These are phyloP conservation scores for Maniola jurtina DNA, from an alignment of 1,140 invertebrate species.

Conservation along the genomic window DNA sequence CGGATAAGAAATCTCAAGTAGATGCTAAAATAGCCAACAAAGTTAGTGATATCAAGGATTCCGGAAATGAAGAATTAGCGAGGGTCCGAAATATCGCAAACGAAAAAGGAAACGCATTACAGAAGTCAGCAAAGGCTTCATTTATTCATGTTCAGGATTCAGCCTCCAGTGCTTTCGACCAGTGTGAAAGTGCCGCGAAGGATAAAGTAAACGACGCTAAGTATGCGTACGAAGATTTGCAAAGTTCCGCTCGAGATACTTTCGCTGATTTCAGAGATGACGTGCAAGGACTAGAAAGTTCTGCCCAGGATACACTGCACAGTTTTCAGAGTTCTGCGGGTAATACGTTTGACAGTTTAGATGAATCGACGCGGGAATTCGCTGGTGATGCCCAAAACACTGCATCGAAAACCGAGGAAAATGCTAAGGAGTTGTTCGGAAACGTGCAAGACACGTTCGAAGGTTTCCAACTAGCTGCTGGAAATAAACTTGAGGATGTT, in stretches of 20 bases:
- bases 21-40: slow-evolving; percentile 41
- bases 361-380: slow-evolving; percentile 59
- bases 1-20: slow-evolving; percentile 53
- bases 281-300: slow-evolving; percentile 56
- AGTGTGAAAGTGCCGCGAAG: slow-evolving; percentile 67
- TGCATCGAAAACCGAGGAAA: slow-evolving; percentile 39
- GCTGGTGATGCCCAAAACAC: slow-evolving; percentile 45
- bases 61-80: slow-evolving; percentile 43
- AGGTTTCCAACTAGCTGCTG: slow-evolving; percentile 68
- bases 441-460: slow-evolving; percentile 58
- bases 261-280: slow-evolving; percentile 63
- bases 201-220: slow-evolving; percentile 56
- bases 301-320: slow-evolving; percentile 64
- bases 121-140: slow-evolving; percentile 54
- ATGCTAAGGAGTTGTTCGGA: slow-evolving; percentile 56
- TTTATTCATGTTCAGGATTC: slow-evolving; percentile 62
- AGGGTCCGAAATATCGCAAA: slow-evolving; percentile 43
- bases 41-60: slow-evolving; percentile 46
- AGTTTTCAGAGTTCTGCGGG: slow-evolving; percentile 73
- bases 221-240: slow-evolving; percentile 62
- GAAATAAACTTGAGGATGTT: slow-evolving; percentile 66
- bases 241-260: slow-evolving; percentile 65
- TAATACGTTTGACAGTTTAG: slow-evolving; percentile 70
- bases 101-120: slow-evolving; percentile 48
- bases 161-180: slow-evolving; percentile 68